These are phyloP conservation scores for Coccyzus lansbergi DNA, from an alignment of 2,797 vertebrate species.

Conservation along the genomic window DNA sequence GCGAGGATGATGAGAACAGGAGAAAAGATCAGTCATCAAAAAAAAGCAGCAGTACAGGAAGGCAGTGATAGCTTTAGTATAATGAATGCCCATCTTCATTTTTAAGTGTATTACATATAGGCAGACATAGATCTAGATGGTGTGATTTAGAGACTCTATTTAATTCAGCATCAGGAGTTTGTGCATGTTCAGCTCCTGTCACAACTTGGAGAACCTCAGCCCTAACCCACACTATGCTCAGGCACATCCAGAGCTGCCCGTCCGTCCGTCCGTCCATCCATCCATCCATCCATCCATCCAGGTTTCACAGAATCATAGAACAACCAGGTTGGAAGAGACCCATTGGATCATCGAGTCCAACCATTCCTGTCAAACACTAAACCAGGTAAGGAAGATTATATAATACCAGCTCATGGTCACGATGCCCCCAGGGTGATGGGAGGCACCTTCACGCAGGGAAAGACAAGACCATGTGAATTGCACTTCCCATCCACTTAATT, in stretches of 20 bases:
- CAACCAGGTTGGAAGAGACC: no score
- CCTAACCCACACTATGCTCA: not conserved
- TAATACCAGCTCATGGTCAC: not conserved
- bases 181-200: not conserved
- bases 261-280: not conserved
- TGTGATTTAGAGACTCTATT: slow-evolving; percentile 14
- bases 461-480: not conserved
- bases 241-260: not conserved
- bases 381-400: not conserved
- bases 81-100: slow-evolving; percentile 24
- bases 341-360: no score
- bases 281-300: not conserved
- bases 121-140: not conserved
- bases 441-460: not conserved
- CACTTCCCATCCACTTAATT: not conserved
- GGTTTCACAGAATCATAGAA: no score
- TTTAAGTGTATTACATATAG: slow-evolving; percentile 22
- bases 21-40: slow-evolving; percentile 38
- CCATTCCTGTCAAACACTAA: no score
- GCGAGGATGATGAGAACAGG: not conserved
- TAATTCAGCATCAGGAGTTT: not conserved
- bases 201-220: not conserved
- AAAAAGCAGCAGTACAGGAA: slow-evolving; percentile 24
- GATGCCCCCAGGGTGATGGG: accelerated
- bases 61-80: slow-evolving; percentile 21